Evolutionary conservation across 1,140 invertebrate species (phyloP).

Genomic region (Heterodera carotae): DNA sequence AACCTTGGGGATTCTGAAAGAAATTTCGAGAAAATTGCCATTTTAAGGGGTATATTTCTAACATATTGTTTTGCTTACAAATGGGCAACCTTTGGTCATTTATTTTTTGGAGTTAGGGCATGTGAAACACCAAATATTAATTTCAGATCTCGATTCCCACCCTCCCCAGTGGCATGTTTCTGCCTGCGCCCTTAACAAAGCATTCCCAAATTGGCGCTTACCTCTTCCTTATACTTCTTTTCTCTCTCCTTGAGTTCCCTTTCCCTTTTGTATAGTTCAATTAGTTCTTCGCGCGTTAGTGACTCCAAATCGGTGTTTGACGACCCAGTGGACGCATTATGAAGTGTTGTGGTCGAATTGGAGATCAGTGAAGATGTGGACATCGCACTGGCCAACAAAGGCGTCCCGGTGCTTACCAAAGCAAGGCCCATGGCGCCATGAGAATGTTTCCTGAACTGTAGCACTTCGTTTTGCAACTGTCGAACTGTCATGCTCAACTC

Average conservation of each 20-base stretch:
- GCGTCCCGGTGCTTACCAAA: background rate
- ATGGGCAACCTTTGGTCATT: too few relatives aligned
- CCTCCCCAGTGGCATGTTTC: too few relatives aligned
- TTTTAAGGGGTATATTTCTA: too few relatives aligned
- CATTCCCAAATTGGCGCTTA: too few relatives aligned
- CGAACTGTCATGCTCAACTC: slow-evolving; percentile 29
- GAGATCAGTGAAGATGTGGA: slow-evolving; percentile 36
- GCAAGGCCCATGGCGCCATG: slow-evolving; percentile 35
- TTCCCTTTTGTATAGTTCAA: slow-evolving; percentile 43
- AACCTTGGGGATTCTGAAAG: too few relatives aligned
- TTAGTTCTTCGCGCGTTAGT: slow-evolving; percentile 46
- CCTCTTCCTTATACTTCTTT: background rate
- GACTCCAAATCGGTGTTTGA: slow-evolving; percentile 37
- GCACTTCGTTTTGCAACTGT: slow-evolving; percentile 33
- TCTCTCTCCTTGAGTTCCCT: slow-evolving; percentile 48
- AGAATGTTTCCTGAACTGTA: slow-evolving; percentile 37
- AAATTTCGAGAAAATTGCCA: too few relatives aligned
- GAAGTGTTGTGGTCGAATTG: slow-evolving; percentile 21
- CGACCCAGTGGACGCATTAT: slow-evolving; percentile 29
- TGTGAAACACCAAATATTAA: too few relatives aligned
- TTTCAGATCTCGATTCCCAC: too few relatives aligned
- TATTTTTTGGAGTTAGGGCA: too few relatives aligned
- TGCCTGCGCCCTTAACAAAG: too few relatives aligned
- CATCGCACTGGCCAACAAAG: slow-evolving; percentile 27
- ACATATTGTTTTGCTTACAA: too few relatives aligned